These are phyloP conservation scores for Myotis myotis DNA, from an alignment of 2,797 vertebrate genomes.

Conservation along the genomic window DNA sequence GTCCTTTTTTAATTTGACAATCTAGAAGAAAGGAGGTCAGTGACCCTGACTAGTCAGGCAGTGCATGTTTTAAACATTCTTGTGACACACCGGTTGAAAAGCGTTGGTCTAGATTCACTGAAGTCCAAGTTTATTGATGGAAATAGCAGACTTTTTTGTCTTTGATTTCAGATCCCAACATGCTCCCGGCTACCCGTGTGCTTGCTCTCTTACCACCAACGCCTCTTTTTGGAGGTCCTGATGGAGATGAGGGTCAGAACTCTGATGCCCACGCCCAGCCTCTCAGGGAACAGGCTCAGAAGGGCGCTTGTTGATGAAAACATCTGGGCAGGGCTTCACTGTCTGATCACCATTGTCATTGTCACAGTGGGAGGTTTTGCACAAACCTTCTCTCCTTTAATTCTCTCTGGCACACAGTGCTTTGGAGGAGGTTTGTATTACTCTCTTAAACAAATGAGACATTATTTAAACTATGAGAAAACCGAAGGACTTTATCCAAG, in stretches of 20 bases:
- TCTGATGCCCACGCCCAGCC: too few species aligned
- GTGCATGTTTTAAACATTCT: neutral
- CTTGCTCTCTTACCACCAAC: neutral
- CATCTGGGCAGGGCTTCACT: neutral
- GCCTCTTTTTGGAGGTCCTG: neutral
- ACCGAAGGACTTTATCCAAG: neutral
- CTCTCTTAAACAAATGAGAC: neutral
- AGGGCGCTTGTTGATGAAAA: neutral
- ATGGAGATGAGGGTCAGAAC: neutral
- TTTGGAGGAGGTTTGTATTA: constrained; percentile 4
- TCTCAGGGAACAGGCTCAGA: neutral
- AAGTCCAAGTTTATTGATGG: neutral
- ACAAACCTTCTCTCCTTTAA: neutral
- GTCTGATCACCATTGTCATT: neutral
- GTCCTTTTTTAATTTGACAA: neutral
- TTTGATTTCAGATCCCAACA: neutral
- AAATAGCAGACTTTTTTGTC: neutral
- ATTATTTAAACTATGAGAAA: constrained; percentile 34
- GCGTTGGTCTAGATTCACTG: neutral
- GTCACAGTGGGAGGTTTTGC: neutral
- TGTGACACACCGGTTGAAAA: neutral
- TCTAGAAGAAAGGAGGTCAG: neutral
- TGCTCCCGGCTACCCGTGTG: neutral
- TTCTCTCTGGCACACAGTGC: neutral
- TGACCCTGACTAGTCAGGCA: neutral